Percentiles rank a stretch among this genome's conserved stretches.
Conservation (phyloP, 2,113 vertebrate genomes). For the Clarias macrocephalus region DNA sequence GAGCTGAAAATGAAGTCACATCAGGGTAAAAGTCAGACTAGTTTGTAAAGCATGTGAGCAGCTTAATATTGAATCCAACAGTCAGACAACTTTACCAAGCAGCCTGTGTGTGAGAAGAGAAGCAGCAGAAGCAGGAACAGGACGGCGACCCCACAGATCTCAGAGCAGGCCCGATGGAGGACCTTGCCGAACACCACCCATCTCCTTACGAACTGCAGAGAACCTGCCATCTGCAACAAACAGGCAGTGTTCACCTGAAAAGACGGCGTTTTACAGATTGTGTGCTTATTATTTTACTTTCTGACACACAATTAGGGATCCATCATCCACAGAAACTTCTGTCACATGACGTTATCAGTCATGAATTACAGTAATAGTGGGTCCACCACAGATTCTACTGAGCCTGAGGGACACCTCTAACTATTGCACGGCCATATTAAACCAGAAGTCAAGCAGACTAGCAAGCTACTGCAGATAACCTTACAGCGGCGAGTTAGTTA, state of each 20-base stretch:
- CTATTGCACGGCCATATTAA: not conserved
- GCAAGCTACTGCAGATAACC: not conserved
- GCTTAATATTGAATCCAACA: not conserved
- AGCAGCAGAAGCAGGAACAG: slow-evolving; percentile 66
- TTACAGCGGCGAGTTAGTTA: not conserved
- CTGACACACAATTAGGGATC: too few species aligned
- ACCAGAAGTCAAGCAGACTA: too few species aligned
- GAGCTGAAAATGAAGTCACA: slow-evolving; percentile 59
- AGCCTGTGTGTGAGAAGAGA: slow-evolving; percentile 67
- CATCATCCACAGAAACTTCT: not conserved
- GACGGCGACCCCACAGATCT: slow-evolving; percentile 61
- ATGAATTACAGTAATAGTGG: too few species aligned
- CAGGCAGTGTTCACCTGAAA: not conserved
- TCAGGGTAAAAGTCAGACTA: not conserved
- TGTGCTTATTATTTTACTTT: too few species aligned
- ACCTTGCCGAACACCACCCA: slow-evolving; percentile 72
- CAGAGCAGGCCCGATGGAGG: slow-evolving; percentile 64
- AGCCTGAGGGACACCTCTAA: not conserved
- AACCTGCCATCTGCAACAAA: slow-evolving; percentile 66
- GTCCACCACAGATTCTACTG: not conserved
- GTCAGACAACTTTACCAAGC: slow-evolving; percentile 60
- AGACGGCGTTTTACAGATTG: too few species aligned
- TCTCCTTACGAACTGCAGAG: slow-evolving; percentile 71
- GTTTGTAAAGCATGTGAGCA: not conserved
- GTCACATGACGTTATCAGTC: not conserved